Conservation (phyloP, 2,113 vertebrate genomes). For the Ariopsis seemanni region DNA sequence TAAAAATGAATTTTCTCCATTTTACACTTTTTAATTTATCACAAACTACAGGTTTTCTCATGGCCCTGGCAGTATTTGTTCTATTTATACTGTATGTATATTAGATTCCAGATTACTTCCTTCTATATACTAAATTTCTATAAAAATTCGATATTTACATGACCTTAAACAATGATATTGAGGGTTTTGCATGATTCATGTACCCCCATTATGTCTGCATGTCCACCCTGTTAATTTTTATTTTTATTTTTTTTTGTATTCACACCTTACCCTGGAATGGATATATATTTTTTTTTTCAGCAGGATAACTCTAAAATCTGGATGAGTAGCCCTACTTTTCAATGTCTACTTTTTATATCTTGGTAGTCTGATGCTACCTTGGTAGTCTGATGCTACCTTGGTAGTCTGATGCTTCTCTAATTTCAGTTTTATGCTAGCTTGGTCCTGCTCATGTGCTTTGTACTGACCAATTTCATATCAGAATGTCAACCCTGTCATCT, state of each 20-base stretch:
- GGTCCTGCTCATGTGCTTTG: background rate
- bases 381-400: background rate
- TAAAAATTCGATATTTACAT: background rate
- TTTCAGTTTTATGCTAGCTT: background rate
- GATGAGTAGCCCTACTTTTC: background rate
- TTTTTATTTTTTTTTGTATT: background rate
- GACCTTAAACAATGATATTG: background rate
- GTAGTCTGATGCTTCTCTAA: background rate
- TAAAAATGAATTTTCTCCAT: background rate
- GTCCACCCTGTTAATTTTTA: background rate
- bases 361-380: background rate
- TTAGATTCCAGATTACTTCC: background rate
- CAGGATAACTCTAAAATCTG: background rate
- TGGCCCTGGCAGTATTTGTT: background rate
- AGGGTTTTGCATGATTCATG: background rate
- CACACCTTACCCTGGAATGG: background rate
- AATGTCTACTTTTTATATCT: background rate
- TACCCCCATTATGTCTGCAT: background rate
- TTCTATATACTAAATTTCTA: background rate
- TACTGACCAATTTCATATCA: background rate
- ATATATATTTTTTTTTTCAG: background rate
- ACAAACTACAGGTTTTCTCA: background rate
- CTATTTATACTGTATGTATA: background rate
- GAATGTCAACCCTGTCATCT: background rate
- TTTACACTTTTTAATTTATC: background rate